Conservation (phyloP, 2,797 vertebrate species). For the Acropternis orthonyx region DNA sequence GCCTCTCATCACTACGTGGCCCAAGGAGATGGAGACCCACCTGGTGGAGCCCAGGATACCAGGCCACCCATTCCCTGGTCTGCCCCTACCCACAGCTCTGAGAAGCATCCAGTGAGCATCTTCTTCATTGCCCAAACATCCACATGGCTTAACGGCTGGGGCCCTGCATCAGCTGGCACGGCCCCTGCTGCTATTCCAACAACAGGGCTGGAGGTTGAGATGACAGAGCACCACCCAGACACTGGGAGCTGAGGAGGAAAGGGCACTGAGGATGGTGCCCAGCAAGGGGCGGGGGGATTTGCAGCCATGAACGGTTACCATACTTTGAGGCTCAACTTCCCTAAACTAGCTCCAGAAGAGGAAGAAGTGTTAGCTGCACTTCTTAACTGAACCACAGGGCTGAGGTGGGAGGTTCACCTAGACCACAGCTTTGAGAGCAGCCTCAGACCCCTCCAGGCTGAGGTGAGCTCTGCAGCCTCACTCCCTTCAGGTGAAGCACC, state of each 20-base stretch:
- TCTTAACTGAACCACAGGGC: not conserved
- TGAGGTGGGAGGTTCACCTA: not conserved
- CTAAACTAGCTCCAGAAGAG: slow-evolving; percentile 31
- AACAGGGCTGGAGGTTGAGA: not conserved
- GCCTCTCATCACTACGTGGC: not conserved
- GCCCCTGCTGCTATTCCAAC: not conserved
- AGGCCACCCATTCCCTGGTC: not conserved
- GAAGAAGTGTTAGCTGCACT: not conserved
- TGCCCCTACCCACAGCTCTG: not conserved
- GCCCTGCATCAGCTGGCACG: fast-evolving
- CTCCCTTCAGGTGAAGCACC: not conserved
- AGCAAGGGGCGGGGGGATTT: not conserved
- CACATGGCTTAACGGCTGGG: not conserved
- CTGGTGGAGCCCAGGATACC: not conserved
- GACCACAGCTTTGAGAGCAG: not conserved
- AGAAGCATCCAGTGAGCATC: not conserved
- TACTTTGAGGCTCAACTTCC: not conserved
- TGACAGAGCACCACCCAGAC: not conserved
- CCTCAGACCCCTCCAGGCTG: not conserved
- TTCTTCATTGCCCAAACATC: not conserved
- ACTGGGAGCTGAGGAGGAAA: not conserved
- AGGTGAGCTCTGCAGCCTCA: not conserved
- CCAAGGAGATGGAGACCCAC: not conserved
- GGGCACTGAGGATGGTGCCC: not conserved
- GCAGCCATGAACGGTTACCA: not conserved